Evolutionary conservation across 2,113 vertebrate genomes (phyloP).

Genomic region (Hystrix brachyura): DNA sequence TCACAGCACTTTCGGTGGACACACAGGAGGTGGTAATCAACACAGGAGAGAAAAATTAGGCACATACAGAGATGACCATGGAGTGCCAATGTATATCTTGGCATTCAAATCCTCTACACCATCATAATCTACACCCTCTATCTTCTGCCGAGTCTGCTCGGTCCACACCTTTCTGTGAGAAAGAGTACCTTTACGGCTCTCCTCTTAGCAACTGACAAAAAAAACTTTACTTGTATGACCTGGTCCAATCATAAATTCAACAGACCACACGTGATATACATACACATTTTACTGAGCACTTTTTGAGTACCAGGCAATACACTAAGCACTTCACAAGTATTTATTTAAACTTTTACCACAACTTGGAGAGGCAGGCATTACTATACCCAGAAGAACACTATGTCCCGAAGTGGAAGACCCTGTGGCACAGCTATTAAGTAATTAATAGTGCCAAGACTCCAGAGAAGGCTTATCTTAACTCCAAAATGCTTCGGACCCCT

Average conservation of each 20-base stretch:
- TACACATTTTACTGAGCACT: constrained; percentile 37
- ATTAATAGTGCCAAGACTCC: not conserved
- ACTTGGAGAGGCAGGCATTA: not conserved
- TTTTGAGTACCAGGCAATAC: not conserved
- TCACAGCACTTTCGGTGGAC: not conserved
- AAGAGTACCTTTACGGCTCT: not conserved
- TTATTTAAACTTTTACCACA: constrained; percentile 41
- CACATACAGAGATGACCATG: not conserved
- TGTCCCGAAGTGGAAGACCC: not conserved
- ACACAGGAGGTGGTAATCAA: constrained; percentile 50
- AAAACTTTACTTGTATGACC: constrained; percentile 40
- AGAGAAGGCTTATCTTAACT: not conserved
- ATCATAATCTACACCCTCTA: constrained; percentile 2
- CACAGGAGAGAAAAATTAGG: constrained; percentile 25
- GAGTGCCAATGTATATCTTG: not conserved
- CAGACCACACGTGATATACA: constrained; percentile 1
- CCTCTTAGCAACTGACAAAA: constrained; percentile 58
- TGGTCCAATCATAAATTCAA: constrained; percentile 36
- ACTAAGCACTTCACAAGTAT: constrained; percentile 13
- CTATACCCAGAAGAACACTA: not conserved
- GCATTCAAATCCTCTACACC: not conserved
- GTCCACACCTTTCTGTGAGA: constrained; percentile 13
- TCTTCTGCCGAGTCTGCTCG: constrained; percentile 4
- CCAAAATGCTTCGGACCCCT: not conserved
- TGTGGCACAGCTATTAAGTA: not conserved